Conservation (phyloP, 2,888 invertebrate species). For the Amaurobius ferox region DNA sequence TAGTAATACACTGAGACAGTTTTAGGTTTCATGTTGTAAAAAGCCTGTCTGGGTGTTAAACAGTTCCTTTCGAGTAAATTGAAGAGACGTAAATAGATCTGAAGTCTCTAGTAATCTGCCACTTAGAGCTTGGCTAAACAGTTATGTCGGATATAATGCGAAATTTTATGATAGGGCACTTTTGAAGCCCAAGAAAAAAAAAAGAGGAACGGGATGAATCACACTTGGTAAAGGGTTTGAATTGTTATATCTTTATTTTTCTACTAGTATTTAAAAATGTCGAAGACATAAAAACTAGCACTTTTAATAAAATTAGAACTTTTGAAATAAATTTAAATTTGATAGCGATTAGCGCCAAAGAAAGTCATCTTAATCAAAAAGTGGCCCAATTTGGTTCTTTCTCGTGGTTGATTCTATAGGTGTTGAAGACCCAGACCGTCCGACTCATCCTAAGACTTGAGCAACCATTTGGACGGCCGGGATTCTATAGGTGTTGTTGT, state of each 20-base stretch:
- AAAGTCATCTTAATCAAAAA: too few species aligned
- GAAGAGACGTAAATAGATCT: conserved; percentile 45
- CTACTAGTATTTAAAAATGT: too few species aligned
- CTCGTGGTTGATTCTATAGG: too few species aligned
- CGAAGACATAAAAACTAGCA: too few species aligned
- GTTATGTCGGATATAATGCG: conserved; percentile 52
- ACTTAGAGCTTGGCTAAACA: conserved; percentile 36
- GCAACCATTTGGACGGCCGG: too few species aligned
- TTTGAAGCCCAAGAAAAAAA: conserved; percentile 22
- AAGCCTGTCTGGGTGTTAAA: conserved; percentile 31
- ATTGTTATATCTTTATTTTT: background rate
- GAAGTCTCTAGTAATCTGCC: conserved; percentile 48
- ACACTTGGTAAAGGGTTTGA: background rate
- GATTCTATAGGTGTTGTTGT: too few species aligned
- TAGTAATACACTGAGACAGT: conserved; percentile 34
- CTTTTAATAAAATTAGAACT: too few species aligned
- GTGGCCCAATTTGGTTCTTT: too few species aligned
- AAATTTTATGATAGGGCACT: conserved; percentile 43
- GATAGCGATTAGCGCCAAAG: too few species aligned
- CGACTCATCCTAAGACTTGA: too few species aligned
- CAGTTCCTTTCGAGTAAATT: conserved; percentile 53
- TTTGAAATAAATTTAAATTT: too few species aligned
- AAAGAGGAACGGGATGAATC: background rate
- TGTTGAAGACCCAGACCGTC: too few species aligned
- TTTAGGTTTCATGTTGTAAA: conserved; percentile 28